A percentile compares a stretch with the other conserved stretches of the same genome.
Evolutionary conservation across 2,113 vertebrate genomes (phyloP).

Genomic region (Hippocampus abdominalis): DNA sequence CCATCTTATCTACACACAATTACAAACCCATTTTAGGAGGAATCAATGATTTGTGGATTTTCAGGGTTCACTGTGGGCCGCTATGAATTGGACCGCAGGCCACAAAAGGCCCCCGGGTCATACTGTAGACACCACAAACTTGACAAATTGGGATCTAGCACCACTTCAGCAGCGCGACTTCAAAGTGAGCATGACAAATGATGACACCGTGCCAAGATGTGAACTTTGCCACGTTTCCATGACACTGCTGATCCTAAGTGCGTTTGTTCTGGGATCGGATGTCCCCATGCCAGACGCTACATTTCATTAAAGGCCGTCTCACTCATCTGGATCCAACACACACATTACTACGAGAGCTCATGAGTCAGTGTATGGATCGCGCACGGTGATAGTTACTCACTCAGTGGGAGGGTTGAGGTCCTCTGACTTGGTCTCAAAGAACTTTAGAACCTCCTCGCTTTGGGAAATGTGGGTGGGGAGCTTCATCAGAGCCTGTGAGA

Average conservation of each 20-base stretch:
- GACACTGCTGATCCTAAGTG: constrained; percentile 41
- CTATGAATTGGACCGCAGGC: no score
- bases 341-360: not conserved
- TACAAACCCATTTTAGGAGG: no score
- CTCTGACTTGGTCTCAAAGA: constrained; percentile 89
- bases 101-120: no score
- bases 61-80: no score
- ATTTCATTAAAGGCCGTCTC: constrained; percentile 47
- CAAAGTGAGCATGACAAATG: constrained; percentile 53
- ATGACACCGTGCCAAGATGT: constrained; percentile 21
- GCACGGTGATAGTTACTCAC: constrained; percentile 72
- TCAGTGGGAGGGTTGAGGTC: constrained; percentile 91
- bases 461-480: constrained; percentile 89
- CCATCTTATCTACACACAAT: no score
- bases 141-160: constrained; percentile 10
- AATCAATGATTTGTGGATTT: not conserved
- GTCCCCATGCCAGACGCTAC: constrained; percentile 47
- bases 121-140: not conserved
- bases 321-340: constrained; percentile 1
- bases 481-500: constrained; percentile 80
- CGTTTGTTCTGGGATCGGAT: constrained; percentile 53
- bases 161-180: constrained; percentile 19
- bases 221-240: constrained; percentile 31
- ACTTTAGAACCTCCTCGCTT: constrained; percentile 89
- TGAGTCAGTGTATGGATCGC: not conserved